phyloP scores from a whole-genome alignment of 2,888 invertebrate species.

The Pardosa pseudoannulata region DNA sequence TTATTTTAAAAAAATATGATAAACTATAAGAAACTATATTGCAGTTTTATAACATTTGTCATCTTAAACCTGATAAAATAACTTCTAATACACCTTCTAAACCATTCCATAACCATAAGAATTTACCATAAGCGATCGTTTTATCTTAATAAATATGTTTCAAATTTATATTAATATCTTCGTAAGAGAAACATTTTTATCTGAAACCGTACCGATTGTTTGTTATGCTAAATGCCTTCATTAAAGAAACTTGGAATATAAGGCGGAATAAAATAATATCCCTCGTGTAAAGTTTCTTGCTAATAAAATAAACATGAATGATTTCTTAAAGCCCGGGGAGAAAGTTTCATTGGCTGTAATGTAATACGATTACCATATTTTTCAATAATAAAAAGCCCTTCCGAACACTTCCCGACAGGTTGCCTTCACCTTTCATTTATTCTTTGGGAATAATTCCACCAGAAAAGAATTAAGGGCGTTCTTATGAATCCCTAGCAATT shows the following conservation, averaged over 20 bases:
- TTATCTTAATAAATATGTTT: background rate
- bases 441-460: conserved; percentile 27
- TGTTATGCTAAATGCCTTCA: background rate
- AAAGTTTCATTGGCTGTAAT: conserved; percentile 47
- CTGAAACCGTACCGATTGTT: background rate
- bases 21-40: no score
- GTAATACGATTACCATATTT: conserved; percentile 65
- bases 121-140: background rate
- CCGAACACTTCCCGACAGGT: conserved; percentile 4
- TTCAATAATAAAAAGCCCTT: conserved; percentile 33
- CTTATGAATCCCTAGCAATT: conserved; percentile 36
- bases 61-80: no score
- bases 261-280: background rate
- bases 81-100: no score
- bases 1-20: no score
- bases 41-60: no score
- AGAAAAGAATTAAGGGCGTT: conserved; percentile 27
- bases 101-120: background rate
- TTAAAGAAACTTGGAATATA: background rate
- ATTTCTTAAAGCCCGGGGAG: conserved; percentile 30
- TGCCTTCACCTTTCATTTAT: conserved; percentile 47
- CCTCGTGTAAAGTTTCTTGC: conserved; percentile 8
- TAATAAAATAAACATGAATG: conserved; percentile 61
- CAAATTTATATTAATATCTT: background rate
- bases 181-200: background rate